phyloP scores from a whole-genome alignment of 2,888 invertebrate genomes.

The Microplitis deprimator region DNA sequence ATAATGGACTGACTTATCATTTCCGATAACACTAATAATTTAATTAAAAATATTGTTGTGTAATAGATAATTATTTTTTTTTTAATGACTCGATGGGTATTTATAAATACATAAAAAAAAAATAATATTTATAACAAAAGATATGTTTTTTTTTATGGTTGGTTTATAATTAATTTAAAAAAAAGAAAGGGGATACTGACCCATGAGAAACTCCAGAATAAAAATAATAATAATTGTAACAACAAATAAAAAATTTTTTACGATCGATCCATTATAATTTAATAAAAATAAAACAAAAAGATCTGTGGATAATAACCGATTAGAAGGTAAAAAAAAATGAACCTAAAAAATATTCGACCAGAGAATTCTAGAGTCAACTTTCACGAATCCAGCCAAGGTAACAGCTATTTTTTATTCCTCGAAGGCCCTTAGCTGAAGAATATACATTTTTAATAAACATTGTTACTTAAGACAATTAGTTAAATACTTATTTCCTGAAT shows the following conservation, averaged over 20 bases:
- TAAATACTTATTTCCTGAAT: neutral
- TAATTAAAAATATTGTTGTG: too few relatives aligned
- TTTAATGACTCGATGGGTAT: neutral
- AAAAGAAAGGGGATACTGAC: neutral
- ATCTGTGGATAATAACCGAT: neutral
- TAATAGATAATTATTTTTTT: too few relatives aligned
- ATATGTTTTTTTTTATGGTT: neutral
- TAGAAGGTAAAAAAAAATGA: neutral
- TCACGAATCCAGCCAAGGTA: constrained; percentile 1
- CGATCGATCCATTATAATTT: constrained; percentile 1
- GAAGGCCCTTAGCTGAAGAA: neutral
- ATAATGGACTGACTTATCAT: neutral
- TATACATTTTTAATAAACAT: neutral
- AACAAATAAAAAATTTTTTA: constrained; percentile 1
- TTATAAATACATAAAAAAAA: neutral
- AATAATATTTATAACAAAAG: neutral
- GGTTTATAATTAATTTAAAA: neutral
- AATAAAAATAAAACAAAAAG: neutral
- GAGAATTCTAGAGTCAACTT: neutral
- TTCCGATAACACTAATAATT: neutral
- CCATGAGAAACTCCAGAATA: neutral
- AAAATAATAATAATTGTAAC: neutral
- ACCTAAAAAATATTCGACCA: constrained; percentile 1
- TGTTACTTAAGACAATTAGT: neutral
- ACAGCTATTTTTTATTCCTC: neutral